phyloP scores from a whole-genome alignment of 2,113 vertebrate genomes.

The Glaucomys volans region DNA sequence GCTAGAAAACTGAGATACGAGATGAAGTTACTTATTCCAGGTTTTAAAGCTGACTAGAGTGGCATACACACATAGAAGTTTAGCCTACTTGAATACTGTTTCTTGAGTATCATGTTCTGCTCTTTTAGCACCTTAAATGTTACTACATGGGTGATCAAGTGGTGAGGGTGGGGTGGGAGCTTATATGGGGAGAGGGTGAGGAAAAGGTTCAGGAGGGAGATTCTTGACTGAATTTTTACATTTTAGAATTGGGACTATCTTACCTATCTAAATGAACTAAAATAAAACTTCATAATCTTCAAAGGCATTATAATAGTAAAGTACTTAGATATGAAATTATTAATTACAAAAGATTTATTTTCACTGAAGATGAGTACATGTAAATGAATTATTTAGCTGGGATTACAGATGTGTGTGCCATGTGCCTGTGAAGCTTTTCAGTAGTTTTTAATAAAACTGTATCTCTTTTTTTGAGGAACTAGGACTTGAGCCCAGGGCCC shows the following conservation, averaged over 20 bases:
- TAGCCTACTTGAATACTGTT: background rate
- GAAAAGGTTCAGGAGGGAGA: background rate
- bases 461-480: too few relatives aligned
- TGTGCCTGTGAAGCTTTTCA: background rate
- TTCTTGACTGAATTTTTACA: background rate
- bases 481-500: too few relatives aligned
- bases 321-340: background rate
- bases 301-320: background rate
- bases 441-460: too few relatives aligned
- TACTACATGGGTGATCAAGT: background rate
- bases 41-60: background rate
- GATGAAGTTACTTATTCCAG: background rate
- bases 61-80: background rate
- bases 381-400: too few relatives aligned
- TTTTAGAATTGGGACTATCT: background rate
- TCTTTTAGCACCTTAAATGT: background rate
- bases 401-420: too few relatives aligned
- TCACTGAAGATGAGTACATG: background rate
- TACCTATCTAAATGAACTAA: background rate
- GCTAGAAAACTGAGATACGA: background rate
- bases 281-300: slow-evolving; percentile 16
- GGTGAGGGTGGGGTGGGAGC: too few relatives aligned
- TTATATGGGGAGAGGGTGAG: background rate
- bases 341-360: background rate
- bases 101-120: background rate